Conservation (phyloP, 1,140 invertebrate genomes). For the Camponotus pennsylvanicus region DNA sequence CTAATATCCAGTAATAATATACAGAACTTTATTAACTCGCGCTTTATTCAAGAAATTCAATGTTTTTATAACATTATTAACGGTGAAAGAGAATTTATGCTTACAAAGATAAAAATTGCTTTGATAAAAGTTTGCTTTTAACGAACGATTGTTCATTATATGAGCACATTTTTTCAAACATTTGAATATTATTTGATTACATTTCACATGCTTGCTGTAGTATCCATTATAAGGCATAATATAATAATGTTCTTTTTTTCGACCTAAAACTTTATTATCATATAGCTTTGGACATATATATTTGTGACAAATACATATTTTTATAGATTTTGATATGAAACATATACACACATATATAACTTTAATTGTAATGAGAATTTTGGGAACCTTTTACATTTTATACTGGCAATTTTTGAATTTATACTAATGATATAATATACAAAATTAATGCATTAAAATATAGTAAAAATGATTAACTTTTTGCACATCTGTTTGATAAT, state of each 20-base stretch:
- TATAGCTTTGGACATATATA: slow-evolving; percentile 34
- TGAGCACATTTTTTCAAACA: slow-evolving; percentile 12
- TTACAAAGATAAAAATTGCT: slow-evolving; percentile 21
- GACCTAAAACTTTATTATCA: slow-evolving; percentile 47
- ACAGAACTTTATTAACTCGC: not conserved
- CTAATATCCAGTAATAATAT: not conserved
- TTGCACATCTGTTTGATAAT: slow-evolving; percentile 35
- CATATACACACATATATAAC: slow-evolving; percentile 34
- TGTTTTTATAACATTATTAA: slow-evolving; percentile 14
- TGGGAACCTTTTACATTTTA: slow-evolving; percentile 62
- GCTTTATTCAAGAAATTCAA: not conserved
- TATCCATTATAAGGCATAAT: slow-evolving; percentile 36
- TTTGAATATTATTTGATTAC: slow-evolving; percentile 41
- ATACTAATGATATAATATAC: slow-evolving; percentile 22
- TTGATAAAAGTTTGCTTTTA: not conserved
- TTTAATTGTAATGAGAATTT: slow-evolving; percentile 58
- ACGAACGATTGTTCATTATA: slow-evolving; percentile 19
- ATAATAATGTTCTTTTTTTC: slow-evolving; percentile 41
- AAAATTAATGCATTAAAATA: slow-evolving; percentile 37
- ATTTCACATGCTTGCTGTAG: slow-evolving; percentile 37
- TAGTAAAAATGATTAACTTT: slow-evolving; percentile 42
- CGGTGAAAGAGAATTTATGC: not conserved
- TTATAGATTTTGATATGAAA: slow-evolving; percentile 68
- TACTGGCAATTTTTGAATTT: slow-evolving; percentile 62
- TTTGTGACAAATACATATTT: slow-evolving; percentile 68